phyloP scores from a whole-genome alignment of 2,888 invertebrate species.

The Linnaemya vulpina region DNA sequence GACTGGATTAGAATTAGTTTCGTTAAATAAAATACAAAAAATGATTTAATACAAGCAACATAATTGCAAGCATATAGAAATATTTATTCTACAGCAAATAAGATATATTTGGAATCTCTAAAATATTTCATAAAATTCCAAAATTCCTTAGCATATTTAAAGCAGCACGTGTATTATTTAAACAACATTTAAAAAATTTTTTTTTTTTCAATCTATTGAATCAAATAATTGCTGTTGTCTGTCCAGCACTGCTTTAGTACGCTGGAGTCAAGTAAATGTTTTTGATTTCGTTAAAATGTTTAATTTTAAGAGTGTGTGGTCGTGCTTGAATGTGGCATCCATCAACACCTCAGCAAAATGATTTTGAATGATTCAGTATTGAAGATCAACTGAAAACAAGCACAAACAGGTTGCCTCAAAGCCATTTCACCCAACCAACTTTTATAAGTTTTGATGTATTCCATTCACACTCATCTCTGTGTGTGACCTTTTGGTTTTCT shows the following conservation, averaged over 20 bases:
- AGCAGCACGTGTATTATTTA: too few relatives aligned
- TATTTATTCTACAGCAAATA: too few relatives aligned
- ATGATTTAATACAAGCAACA: too few relatives aligned
- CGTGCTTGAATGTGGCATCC: slow-evolving; percentile 52
- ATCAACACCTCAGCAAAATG: slow-evolving; percentile 46
- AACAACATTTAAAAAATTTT: too few relatives aligned
- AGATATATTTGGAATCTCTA: too few relatives aligned
- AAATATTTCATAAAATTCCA: too few relatives aligned
- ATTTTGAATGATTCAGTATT: slow-evolving; percentile 28
- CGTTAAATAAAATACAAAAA: too few relatives aligned
- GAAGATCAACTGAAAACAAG: slow-evolving; percentile 30
- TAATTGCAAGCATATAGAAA: too few relatives aligned
- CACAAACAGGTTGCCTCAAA: slow-evolving; percentile 41
- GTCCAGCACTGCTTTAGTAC: background rate
- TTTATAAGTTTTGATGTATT: slow-evolving; percentile 39
- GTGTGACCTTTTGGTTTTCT: slow-evolving; percentile 47
- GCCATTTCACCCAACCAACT: background rate
- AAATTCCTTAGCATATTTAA: too few relatives aligned
- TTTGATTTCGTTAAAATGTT: background rate
- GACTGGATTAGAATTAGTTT: too few relatives aligned
- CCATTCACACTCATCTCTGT: slow-evolving; percentile 65
- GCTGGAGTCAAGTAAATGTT: background rate
- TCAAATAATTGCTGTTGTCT: too few relatives aligned
- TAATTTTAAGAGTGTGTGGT: slow-evolving; percentile 53
- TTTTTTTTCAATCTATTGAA: too few relatives aligned